Conservation (phyloP, 2,888 invertebrate species). For the Macrosoma leucophasiata region DNA sequence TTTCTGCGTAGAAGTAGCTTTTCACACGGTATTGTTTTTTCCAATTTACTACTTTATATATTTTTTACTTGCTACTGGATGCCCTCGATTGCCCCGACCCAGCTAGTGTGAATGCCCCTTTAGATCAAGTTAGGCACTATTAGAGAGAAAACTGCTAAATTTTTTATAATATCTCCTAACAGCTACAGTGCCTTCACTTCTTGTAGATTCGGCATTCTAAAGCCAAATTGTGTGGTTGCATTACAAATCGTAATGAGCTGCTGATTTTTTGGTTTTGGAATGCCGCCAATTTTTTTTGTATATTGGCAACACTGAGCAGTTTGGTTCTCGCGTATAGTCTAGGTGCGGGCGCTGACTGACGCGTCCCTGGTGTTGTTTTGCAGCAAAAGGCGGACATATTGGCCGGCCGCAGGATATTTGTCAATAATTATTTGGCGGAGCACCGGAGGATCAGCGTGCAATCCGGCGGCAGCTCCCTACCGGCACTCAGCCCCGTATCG, state of each 20-base stretch:
- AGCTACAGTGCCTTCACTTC: slow-evolving; percentile 44
- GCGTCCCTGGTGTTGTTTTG: slow-evolving; percentile 65
- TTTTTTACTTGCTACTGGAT: slow-evolving; percentile 67
- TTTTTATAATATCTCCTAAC: slow-evolving; percentile 41
- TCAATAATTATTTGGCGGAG: slow-evolving; percentile 77
- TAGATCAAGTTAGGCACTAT: slow-evolving; percentile 59
- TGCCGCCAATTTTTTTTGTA: slow-evolving; percentile 40
- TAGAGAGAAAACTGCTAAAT: slow-evolving; percentile 60
- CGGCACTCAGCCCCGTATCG: slow-evolving; percentile 71
- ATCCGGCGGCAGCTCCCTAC: slow-evolving; percentile 69
- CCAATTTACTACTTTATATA: slow-evolving; percentile 44
- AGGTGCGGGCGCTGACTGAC: slow-evolving; percentile 47
- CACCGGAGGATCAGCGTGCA: slow-evolving; percentile 76
- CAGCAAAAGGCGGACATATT: slow-evolving; percentile 77
- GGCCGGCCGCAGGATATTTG: slow-evolving; percentile 76
- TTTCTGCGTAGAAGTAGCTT: slow-evolving; percentile 57
- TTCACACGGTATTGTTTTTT: slow-evolving; percentile 56
- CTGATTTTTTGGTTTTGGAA: slow-evolving; percentile 50
- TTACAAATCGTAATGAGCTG: slow-evolving; percentile 5
- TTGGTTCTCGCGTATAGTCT: slow-evolving; percentile 39
- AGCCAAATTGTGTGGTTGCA: slow-evolving; percentile 36
- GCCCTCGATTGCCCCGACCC: slow-evolving; percentile 62
- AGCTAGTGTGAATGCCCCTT: slow-evolving; percentile 71
- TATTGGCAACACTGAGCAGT: slow-evolving; percentile 51
- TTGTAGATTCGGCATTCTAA: slow-evolving; percentile 54